phyloP scores from a whole-genome alignment of 2,888 invertebrate genomes.

The Catonia carolina region DNA sequence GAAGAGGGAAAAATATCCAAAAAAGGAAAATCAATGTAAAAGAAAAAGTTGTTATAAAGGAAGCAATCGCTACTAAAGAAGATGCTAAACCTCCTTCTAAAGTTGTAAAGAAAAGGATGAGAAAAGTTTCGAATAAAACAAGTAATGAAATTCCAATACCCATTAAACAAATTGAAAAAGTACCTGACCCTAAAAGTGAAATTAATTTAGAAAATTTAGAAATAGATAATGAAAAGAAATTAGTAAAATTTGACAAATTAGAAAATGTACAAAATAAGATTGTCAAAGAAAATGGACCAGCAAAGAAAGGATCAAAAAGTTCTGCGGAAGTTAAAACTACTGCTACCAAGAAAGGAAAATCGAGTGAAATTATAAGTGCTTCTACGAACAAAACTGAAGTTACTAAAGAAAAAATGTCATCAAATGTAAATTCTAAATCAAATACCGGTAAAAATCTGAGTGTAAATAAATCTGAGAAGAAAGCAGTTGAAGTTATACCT shows the following conservation, averaged over 20 bases:
- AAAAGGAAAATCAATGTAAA: conserved; percentile 8
- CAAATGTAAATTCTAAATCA: too few species aligned
- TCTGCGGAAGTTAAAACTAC: neutral
- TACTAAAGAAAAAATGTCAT: conserved; percentile 10
- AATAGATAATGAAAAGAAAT: neutral
- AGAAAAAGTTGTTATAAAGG: neutral
- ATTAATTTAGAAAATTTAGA: neutral
- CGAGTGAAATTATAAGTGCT: neutral
- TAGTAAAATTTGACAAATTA: neutral
- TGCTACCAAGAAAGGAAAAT: too few species aligned
- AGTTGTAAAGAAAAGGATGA: conserved; percentile 14
- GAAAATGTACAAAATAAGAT: neutral
- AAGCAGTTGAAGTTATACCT: neutral
- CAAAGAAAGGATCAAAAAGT: neutral
- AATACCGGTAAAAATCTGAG: too few species aligned
- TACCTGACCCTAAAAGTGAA: conserved; percentile 18
- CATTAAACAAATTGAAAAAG: conserved; percentile 31
- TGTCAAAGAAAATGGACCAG: neutral
- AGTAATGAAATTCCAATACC: conserved; percentile 31
- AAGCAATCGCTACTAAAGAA: neutral
- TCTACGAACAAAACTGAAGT: conserved; percentile 32
- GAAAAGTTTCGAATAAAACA: conserved; percentile 5
- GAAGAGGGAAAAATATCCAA: conserved; percentile 19
- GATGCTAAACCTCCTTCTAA: too few species aligned
- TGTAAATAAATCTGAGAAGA: too few species aligned